phyloP scores from a whole-genome alignment of 2,888 invertebrate genomes.

The Aphidoletes aphidimyza region DNA sequence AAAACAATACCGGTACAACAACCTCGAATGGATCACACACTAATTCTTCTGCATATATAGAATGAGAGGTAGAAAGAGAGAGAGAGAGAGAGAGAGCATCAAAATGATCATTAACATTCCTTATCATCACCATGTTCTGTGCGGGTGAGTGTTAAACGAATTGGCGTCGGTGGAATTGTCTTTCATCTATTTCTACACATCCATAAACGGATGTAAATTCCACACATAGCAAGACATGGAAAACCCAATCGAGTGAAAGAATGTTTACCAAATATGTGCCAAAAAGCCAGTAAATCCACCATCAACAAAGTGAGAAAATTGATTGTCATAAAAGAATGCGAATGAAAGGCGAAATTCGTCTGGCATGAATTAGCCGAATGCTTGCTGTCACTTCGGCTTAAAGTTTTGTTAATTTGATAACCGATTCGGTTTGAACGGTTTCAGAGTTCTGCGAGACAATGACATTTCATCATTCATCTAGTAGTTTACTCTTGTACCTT shows the following conservation, averaged over 20 bases:
- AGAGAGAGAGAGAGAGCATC: too few species aligned
- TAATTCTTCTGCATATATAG: not conserved
- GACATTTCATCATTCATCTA: too few species aligned
- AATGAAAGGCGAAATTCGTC: too few species aligned
- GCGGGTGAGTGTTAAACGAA: not conserved
- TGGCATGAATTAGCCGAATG: too few species aligned
- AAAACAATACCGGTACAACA: conserved; percentile 20
- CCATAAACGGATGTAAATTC: conserved; percentile 34
- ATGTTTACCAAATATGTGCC: not conserved
- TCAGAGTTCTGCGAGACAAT: too few species aligned
- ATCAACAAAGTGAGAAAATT: too few species aligned
- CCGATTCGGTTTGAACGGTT: too few species aligned
- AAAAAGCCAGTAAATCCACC: not conserved
- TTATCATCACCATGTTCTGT: not conserved
- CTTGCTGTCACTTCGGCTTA: too few species aligned
- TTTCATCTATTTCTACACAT: not conserved
- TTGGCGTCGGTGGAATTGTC: not conserved
- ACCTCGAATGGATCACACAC: not conserved
- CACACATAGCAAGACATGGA: not conserved
- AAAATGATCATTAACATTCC: not conserved
- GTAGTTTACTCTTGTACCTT: too few species aligned
- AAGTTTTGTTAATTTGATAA: too few species aligned
- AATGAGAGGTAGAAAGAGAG: not conserved
- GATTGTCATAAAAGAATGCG: too few species aligned
- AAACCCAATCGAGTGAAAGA: not conserved